These are phyloP conservation scores for Halyomorpha halys DNA, from an alignment of 1,140 invertebrate genomes.

Conservation along the genomic window DNA sequence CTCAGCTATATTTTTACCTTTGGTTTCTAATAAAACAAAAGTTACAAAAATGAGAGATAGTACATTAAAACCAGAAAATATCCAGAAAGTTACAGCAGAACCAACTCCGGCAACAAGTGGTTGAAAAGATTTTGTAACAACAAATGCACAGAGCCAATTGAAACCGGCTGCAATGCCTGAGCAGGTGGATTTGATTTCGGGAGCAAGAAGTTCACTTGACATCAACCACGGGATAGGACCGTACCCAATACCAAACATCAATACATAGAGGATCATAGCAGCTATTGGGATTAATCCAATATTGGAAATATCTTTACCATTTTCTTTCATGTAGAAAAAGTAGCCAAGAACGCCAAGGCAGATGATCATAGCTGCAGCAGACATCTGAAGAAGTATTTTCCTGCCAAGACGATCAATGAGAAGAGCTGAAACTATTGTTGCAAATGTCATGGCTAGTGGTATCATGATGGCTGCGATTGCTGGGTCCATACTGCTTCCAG, in stretches of 20 bases:
- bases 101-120: constrained; percentile 50
- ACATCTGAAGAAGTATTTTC: constrained; percentile 44
- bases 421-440: constrained; percentile 38
- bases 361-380: constrained; percentile 39
- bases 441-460: constrained; percentile 33
- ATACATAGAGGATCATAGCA: constrained; percentile 43
- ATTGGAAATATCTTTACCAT: constrained; percentile 26
- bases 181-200: constrained; percentile 66
- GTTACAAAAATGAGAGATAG: constrained; percentile 59
- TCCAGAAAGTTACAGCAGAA: constrained; percentile 66
- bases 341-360: constrained; percentile 35
- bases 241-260: constrained; percentile 44
- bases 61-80: constrained; percentile 65
- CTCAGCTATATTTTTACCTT: constrained; percentile 75
- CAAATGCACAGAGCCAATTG: constrained; percentile 73
- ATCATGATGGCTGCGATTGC: constrained; percentile 27
- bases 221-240: constrained; percentile 79
- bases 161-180: constrained; percentile 60
- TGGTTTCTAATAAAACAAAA: constrained; percentile 78
- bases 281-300: constrained; percentile 60
- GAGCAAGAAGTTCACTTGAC: constrained; percentile 60
- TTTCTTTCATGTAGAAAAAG: constrained; percentile 31
- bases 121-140: constrained; percentile 68
- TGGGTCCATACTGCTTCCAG: constrained; percentile 44
- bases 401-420: constrained; percentile 41